phyloP scores from a whole-genome alignment of 1,140 invertebrate genomes.

The Zaprionus capensis region DNA sequence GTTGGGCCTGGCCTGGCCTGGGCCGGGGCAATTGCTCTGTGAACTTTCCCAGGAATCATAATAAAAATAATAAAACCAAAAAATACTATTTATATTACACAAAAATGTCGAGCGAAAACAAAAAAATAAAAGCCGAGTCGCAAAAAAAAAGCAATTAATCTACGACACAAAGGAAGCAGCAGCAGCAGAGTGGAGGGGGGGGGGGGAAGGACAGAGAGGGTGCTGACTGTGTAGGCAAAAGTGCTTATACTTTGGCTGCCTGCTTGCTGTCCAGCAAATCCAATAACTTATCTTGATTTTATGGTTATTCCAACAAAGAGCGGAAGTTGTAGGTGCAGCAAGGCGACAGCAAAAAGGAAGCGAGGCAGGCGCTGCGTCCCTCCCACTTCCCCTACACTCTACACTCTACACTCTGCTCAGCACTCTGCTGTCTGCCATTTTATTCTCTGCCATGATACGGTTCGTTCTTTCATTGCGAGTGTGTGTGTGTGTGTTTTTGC shows the following conservation, averaged over 20 bases:
- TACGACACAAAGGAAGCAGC: constrained; percentile 63
- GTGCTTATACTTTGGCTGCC: constrained; percentile 63
- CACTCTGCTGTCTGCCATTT: not conserved
- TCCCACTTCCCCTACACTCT: not conserved
- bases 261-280: constrained; percentile 80
- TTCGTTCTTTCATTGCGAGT: constrained; percentile 23
- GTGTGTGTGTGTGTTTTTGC: constrained; percentile 59
- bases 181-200: not conserved
- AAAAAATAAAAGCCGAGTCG: constrained; percentile 10
- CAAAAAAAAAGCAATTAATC: constrained; percentile 76
- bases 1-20: constrained; percentile 29
- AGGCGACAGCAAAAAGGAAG: constrained; percentile 46
- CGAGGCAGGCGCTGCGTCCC: not conserved
- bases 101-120: constrained; percentile 57
- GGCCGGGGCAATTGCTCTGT: constrained; percentile 49
- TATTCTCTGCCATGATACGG: constrained; percentile 11
- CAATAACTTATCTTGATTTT: constrained; percentile 83
- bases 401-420: too few relatives aligned
- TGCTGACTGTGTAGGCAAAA: constrained; percentile 40
- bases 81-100: constrained; percentile 79
- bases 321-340: constrained; percentile 81
- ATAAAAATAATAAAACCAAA: constrained; percentile 35
- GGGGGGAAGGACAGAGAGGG: constrained; percentile 18
- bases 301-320: constrained; percentile 81
- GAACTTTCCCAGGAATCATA: constrained; percentile 21